Evolutionary conservation across 2,888 invertebrate species (phyloP), one percentile per base, ranked within the genome.

Genomic region (Noctua comes): DNA sequence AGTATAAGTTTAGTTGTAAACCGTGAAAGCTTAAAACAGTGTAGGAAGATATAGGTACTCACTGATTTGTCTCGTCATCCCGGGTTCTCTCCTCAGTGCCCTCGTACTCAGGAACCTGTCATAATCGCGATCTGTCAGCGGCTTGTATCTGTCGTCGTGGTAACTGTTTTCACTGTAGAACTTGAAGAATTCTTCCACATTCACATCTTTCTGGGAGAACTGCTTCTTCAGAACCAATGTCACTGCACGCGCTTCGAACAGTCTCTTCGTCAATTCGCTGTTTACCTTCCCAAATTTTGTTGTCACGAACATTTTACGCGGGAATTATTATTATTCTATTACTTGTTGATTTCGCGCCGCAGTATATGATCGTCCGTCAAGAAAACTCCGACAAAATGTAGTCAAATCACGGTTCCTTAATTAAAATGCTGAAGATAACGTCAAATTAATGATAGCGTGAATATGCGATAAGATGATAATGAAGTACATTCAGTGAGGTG

Each of bases 41-140:
- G 27, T 31, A 62, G 27, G 16, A 27, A 1, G 7, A 18, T 62
- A 62, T 18, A 27, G 21, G 40, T 62, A 68, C 96, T 95, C 77
- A 97, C 97, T 95, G 48, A 97, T 93, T 59, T 93, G 93, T 51
- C 97, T 94, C 0, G 97, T 97, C 2, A 96, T 83, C 0, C 94
- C 94, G 0, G 97, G 95, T 68, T 96, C 94, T 46, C 97, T 91
- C 70, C 91, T 92, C 36, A 92, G 68, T 0, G 96, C 90, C 57
- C 95, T 91, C 0, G 90, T 85, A 76, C 95, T 96, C 8, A 96
- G 90, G 77, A 95, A 96, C 71, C 94, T 92, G 2, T 86, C 88
- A 80, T 97, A 97, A 64, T 97, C 96, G 2, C 91, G 85, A 7
- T 92, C 95, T 13, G 89, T 88, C 76, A 96, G 77, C 0, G 92